Evolutionary conservation across 2,113 vertebrate species (phyloP), one percentile per base, ranked within the genome.

Genomic region (Camelus bactrianus): DNA sequence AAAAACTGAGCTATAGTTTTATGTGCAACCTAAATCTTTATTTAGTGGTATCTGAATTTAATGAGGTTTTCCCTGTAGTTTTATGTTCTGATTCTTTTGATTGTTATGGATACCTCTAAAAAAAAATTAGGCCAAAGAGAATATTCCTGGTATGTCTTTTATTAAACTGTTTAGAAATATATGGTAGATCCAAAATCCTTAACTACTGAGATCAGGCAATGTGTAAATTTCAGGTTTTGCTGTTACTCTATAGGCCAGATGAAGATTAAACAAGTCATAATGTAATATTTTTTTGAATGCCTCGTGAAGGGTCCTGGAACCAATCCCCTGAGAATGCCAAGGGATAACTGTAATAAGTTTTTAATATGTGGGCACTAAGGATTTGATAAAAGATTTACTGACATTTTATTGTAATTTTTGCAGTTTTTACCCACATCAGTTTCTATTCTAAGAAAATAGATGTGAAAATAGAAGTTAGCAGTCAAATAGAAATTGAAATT

Each of bases 31-130:
- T 67, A 58, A 81, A 42, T 70, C 22, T 82, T 75, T 81, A 72
- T 84, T 88, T 85, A 81, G 48, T 87, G 38, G 22, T 76, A 54
- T 94, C 35, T 91, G 38, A 86, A 85, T 89, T 95, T 93, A 92
- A 46, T 85, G 69, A 86, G 20, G 6, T 65, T 89, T 91, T 75
- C 30, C 28, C 22, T 82, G 5, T 86, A 69, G 35, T 81, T 89
- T 96, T 77, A 67, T 92, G 48, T 73, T 87, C 42, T 81, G 10
- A 48, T 88, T 88, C 60, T 89, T 84, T 84, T 48, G 8, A 92
- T 89, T 70, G 10, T 67, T 95, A 54, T 8, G 12, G 28, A n/a
- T 79, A 92, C 48, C 10, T 32, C 46, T 89, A 50, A 94, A 96
- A 56, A 75, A 75, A 92, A 87, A 89, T 64, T 85, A 54, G 60